phyloP scores from a whole-genome alignment of 2,113 vertebrate species.

The Ariopsis seemanni region DNA sequence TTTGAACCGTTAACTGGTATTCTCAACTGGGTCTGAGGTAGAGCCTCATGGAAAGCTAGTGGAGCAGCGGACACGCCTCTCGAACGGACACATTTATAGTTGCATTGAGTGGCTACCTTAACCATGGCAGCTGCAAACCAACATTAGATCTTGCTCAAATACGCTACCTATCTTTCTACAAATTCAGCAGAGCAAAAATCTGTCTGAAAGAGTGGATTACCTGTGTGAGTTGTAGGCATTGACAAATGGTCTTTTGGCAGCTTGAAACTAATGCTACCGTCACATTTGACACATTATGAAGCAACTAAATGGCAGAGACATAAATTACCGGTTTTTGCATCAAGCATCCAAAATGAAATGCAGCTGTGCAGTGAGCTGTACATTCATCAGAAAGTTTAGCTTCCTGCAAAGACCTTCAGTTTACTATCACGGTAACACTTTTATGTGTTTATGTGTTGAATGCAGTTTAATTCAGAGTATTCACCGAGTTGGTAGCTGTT shows the following conservation, averaged over 20 bases:
- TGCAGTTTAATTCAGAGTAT: neutral
- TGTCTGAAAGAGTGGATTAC: conserved; percentile 33
- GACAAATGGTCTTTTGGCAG: conserved; percentile 3
- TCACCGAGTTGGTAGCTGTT: neutral
- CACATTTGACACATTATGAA: neutral
- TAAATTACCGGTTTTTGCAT: neutral
- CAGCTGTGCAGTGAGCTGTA: neutral
- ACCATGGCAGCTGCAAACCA: conserved; percentile 55
- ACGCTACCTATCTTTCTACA: conserved; percentile 26
- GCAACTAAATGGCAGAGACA: neutral
- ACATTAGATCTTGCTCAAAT: conserved; percentile 38
- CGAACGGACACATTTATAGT: conserved; percentile 38
- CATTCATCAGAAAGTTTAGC: neutral
- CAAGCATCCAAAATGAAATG: conserved; percentile 15
- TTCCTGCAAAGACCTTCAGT: neutral
- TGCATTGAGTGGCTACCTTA: conserved; percentile 42
- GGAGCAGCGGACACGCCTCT: conserved; percentile 45
- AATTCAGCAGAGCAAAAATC: neutral
- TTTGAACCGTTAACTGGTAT: conserved; percentile 74
- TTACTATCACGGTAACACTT: neutral
- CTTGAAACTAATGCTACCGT: conserved; percentile 13
- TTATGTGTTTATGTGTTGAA: neutral
- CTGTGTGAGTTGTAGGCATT: conserved; percentile 33
- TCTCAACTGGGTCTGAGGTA: conserved; percentile 83
- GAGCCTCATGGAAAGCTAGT: conserved; percentile 78